Evolutionary conservation across 2,797 vertebrate species (phyloP).

Genomic region (Lateolabrax maculatus): DNA sequence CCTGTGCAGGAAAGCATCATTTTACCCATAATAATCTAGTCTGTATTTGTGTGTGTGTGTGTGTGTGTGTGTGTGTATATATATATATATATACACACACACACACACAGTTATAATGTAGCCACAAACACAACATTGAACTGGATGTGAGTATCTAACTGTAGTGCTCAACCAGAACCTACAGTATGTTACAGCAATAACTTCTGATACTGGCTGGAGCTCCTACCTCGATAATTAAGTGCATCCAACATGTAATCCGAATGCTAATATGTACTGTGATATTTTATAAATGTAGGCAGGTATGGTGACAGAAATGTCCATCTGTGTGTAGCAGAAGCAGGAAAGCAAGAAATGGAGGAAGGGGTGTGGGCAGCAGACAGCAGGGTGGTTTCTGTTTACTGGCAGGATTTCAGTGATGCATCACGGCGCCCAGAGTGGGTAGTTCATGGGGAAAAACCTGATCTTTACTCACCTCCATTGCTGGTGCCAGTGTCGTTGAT

Average conservation of each 20-base stretch:
- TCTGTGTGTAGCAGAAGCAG: constrained; percentile 1
- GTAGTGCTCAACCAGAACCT: background rate
- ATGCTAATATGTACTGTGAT: constrained; percentile 15
- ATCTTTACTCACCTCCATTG: constrained; percentile 74
- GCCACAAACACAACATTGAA: background rate
- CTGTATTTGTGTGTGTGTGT: too few relatives aligned
- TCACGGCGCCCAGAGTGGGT: background rate
- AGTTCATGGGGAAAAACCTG: constrained; percentile 5
- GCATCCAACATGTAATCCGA: constrained; percentile 31
- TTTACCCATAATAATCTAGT: constrained; percentile 32
- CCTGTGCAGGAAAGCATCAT: constrained; percentile 35
- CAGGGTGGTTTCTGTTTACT: constrained; percentile 6
- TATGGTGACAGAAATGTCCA: constrained; percentile 26
- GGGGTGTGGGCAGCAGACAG: constrained; percentile 15
- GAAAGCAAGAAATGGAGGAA: constrained; percentile 20
- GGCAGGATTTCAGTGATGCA: constrained; percentile 14
- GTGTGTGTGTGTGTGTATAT: too few relatives aligned
- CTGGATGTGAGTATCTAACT: constrained; percentile 8
- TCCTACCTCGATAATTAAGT: background rate
- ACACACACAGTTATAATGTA: constrained; percentile 4
- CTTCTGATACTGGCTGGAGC: constrained; percentile 17
- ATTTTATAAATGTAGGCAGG: constrained; percentile 39
- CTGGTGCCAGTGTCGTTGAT: constrained; percentile 67
- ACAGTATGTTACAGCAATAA: background rate
- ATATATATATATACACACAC: too few relatives aligned